Evolutionary conservation across 2,113 vertebrate genomes (phyloP), one percentile per base, ranked within the genome.

Genomic region (Quiscalus mexicanus): DNA sequence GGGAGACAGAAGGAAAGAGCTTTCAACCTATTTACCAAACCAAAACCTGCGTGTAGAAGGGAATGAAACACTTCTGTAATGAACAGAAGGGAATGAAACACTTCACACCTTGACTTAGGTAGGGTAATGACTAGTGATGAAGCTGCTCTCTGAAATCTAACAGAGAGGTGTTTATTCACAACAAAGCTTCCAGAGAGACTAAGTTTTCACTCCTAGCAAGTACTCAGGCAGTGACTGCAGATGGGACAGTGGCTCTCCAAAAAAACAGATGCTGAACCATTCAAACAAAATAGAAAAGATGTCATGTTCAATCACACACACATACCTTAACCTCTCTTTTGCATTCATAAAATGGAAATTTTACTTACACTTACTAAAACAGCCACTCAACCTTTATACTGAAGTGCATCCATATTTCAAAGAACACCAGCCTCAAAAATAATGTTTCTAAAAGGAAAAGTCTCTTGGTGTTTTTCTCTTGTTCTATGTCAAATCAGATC

Each of bases 371-470:
- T 92, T 74, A 82, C 62, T 68, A 31, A 73, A 97, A 85, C 33
- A 89, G 75, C 9, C 56, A 58, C 53, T 83, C 63, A 92, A 77
- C 28, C 74, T 95, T 81, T 73, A 53, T 28, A 93, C 27, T 60
- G 41, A 82, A 87, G n/a, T 16, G 41, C 86, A 95, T 95, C n/a
- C 60, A 95, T 92, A 93, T 91, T 96, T 87, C 83, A 97, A 79
- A 93, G 58, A 73, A 49, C 33, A 93, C n/a, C 59, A 83, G 70
- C 56, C 91, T 88, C 75, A 79, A 91, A 97, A 93, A 88, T 79
- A 91, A 2, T 69, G 80, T 90, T 91, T 96, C 69, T 86, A 93
- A 93, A 94, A 97, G 44, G 49, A 93, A 97, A 73, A 50, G 44
- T 75, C 49, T 93, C 85, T 95, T 44, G 28, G 42, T 90, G 84